Base-by-base conservation (phyloP, 2,113 vertebrate species). In the Tyto alba region DNA sequence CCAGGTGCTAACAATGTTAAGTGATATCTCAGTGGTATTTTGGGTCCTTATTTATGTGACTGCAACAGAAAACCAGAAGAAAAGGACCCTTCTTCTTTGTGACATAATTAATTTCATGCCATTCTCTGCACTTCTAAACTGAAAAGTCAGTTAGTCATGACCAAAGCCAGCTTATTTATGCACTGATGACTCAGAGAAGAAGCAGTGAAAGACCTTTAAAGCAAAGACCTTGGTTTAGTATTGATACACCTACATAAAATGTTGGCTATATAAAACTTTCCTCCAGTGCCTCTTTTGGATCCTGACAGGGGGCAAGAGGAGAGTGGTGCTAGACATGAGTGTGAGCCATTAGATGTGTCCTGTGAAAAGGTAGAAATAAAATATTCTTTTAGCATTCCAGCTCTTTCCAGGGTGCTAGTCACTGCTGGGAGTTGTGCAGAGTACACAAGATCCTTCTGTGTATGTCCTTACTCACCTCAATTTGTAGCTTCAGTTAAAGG, bases 1-100 rank as follows among this genome's bases (percentile, higher is more conserved):
- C 27, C 60, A 64, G 88, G 72, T 89, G 76, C 82, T 85, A 79
- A 80, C 81, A 72, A 71, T 90, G 88, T 77, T 90, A 95, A 94
- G 64, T 83, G 82, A 84, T 93, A 91, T 72, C 75, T 94, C 68
- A 53, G 62, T 83, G 67, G 74, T 80, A 66, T 91, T 92, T 87
- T 85, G 74, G 67, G 64, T 76, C 71, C 74, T 95, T 50, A 47
- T 69, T 94, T 88, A 50, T 69, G 71, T 82, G 67, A 67, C 81
- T 85, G 66, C 9, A 7, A 50, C 30, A 74, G 75, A 73, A 93
- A 90, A 77, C 12, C 43, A 62, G 41, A 73, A 82, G 47, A 77
- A 94, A 81, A 90, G 32, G 27, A 30, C n/a, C 7, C 60, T 72
- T 89, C n/a, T 79, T 63, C 69, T 66, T 66, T 50, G 25, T 41